Percentiles rank a stretch among this genome's conserved stretches.
These are phyloP conservation scores for Bombus impatiens DNA, from an alignment of 1,140 invertebrate species.

Conservation along the genomic window DNA sequence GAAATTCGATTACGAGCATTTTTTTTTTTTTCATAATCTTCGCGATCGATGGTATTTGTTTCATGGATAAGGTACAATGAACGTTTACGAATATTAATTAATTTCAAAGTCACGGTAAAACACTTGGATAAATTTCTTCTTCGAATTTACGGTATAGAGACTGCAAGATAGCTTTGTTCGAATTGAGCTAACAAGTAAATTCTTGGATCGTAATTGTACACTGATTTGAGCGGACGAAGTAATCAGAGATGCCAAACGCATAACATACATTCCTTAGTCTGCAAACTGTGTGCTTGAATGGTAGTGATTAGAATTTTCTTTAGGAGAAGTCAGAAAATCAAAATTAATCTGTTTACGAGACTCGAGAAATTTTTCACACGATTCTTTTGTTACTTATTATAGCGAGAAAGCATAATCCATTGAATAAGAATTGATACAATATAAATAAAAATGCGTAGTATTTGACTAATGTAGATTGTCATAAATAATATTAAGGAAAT, in stretches of 20 bases:
- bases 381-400: neutral
- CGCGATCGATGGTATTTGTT: neutral
- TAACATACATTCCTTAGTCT: neutral
- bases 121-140: neutral
- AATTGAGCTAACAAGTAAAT: neutral
- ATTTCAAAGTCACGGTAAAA: neutral
- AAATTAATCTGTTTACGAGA: too few species aligned
- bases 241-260: neutral
- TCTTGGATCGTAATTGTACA: neutral
- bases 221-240: neutral
- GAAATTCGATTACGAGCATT: neutral
- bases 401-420: too few species aligned
- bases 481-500: too few species aligned
- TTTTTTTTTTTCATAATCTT: neutral
- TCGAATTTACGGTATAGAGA: neutral
- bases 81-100: too few species aligned
- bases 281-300: neutral
- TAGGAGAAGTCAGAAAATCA: neutral
- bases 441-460: too few species aligned
- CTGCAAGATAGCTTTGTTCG: neutral
- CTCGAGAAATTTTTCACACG: neutral
- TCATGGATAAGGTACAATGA: too few species aligned
- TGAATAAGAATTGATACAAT: too few species aligned
- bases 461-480: too few species aligned
- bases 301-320: neutral